Conservation (phyloP, 2,888 invertebrate species). For the Lymantria dispar region DNA sequence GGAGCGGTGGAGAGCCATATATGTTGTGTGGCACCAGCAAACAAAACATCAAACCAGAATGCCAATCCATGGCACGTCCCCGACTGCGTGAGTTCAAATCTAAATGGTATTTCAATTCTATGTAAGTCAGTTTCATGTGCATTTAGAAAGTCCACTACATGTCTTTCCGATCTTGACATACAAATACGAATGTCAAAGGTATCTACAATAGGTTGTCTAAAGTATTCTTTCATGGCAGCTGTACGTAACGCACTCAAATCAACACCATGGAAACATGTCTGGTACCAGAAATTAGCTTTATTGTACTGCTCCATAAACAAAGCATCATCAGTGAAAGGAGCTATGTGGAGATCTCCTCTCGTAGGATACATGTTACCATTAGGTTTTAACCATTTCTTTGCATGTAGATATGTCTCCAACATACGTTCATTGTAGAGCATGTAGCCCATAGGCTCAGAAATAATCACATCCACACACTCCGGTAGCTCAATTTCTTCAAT, state of each 20-base stretch:
- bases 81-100: conserved; percentile 95
- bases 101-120: conserved; percentile 96
- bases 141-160: conserved; percentile 96
- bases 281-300: conserved; percentile 99
- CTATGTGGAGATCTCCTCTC: conserved; percentile 97
- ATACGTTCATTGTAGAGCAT: conserved; percentile 99
- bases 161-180: conserved; percentile 95
- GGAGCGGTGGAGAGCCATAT: conserved; percentile 99
- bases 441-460: conserved; percentile 99
- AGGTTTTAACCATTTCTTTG: conserved; percentile 98
- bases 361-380: conserved; percentile 98
- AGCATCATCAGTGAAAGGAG: conserved; percentile 98
- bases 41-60: conserved; percentile 99
- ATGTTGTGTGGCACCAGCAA: conserved; percentile 93
- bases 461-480: conserved; percentile 97
- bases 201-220: conserved; percentile 98
- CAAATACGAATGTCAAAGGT: conserved; percentile 99
- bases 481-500: conserved; percentile 98
- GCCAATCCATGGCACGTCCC: conserved; percentile 98
- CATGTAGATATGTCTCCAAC: conserved; percentile 99
- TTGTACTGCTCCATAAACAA: conserved; percentile 99
- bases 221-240: conserved; percentile 98
- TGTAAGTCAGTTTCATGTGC: conserved; percentile 97
- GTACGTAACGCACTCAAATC: conserved; percentile 96
- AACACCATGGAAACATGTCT: conserved; percentile 98